These are phyloP conservation scores for Oscheius sp. DNA, from an alignment of 2,888 invertebrate genomes.

Conservation along the genomic window DNA sequence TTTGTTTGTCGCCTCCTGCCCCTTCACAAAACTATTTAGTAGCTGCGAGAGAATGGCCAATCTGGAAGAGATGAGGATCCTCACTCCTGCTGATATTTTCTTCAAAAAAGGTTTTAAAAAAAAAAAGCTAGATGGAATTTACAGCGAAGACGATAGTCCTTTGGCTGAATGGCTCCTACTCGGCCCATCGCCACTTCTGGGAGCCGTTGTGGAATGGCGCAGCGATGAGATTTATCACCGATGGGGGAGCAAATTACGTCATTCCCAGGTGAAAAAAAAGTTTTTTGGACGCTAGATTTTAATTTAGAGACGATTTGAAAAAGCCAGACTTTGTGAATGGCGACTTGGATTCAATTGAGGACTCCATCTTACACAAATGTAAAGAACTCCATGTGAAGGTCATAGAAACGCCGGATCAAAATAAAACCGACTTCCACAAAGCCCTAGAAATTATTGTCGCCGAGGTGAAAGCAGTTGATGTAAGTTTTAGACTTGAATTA, in stretches of 20 bases:
- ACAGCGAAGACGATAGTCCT: conserved; percentile 23
- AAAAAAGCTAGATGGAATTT: no score
- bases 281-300: background rate
- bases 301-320: conserved; percentile 16
- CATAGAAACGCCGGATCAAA: conserved; percentile 34
- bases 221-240: conserved; percentile 50
- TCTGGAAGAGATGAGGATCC: no score
- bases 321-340: conserved; percentile 54
- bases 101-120: no score
- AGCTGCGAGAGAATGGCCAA: no score
- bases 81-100: no score
- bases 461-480: background rate
- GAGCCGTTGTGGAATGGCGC: conserved; percentile 56
- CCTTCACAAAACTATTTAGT: no score
- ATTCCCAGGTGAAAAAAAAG: background rate
- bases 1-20: no score
- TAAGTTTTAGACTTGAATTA: background rate
- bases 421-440: conserved; percentile 56
- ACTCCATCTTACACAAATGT: background rate
- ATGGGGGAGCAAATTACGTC: conserved; percentile 62
- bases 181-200: conserved; percentile 38
- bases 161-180: conserved; percentile 42
- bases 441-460: conserved; percentile 40
- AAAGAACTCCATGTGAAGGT: conserved; percentile 6
- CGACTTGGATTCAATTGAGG: conserved; percentile 61